Evolutionary conservation across 2,888 invertebrate species (phyloP), one percentile per base, ranked within the genome.

Genomic region (Andrena fulva): DNA sequence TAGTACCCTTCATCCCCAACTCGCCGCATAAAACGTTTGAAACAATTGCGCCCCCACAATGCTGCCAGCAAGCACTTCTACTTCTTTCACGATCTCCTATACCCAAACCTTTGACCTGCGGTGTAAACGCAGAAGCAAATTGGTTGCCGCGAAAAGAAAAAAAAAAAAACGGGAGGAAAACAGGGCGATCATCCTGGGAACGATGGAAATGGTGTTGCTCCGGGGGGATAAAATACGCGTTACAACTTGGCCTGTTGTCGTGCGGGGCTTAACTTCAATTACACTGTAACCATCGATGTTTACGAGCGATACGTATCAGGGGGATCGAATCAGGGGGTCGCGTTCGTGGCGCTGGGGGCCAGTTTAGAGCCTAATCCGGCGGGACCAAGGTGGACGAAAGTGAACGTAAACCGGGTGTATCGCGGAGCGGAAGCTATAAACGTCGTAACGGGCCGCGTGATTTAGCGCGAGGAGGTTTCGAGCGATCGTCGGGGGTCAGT

Each of bases 351-450:
- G 20, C 2, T 20, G 20, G 24, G n/a, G 20, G 54, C 24, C 54
- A 50, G 31, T 63, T 33, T 31, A 42, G 29, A 20, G 24, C 48
- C 27, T 31, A 59, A 75, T 82, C 63, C 50, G 20, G 4, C 31
- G 6, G n/a, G 59, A 16, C 12, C 35, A n/a, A 63, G 56, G 20
- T 48, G 70, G 69, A 77, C 29, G 62, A 79, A 80, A 77, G 67
- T 63, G 74, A 70, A 35, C n/a, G 64, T 68, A 75, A 71, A 35
- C 24, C 66, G 42, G 42, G 54, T 54, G n/a, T 16, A 56, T 60
- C 86, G 75, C 76, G 76, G 83, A 86, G 29, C 54, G 52, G 52
- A 60, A 62, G 56, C 66, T 35, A 67, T 80, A 83, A 85, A 86
- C 60, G 69, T 69, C 50, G 24, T 48, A 54, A 24, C 60, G 66